Percentiles rank a stretch among this genome's conserved stretches.
Evolutionary conservation across 1,140 invertebrate species (phyloP).

Genomic region (Pararge aegeria): DNA sequence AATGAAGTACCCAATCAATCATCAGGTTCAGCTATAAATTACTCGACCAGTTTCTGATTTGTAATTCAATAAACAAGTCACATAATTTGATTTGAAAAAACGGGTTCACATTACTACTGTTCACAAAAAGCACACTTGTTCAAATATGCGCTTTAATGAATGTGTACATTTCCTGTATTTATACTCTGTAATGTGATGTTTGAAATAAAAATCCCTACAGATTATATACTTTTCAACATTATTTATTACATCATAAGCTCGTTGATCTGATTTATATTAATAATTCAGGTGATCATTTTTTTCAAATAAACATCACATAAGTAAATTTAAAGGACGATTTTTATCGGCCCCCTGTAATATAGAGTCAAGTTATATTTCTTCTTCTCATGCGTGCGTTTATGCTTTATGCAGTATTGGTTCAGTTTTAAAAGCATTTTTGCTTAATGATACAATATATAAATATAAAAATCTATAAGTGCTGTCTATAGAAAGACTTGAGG

Average conservation of each 20-base stretch:
- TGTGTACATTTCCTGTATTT: constrained; percentile 12
- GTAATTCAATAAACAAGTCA: constrained; percentile 28
- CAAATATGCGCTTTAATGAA: constrained; percentile 15
- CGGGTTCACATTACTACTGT: constrained; percentile 1
- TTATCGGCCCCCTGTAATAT: too few relatives aligned
- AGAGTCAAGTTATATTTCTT: too few relatives aligned
- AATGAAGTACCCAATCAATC: constrained; percentile 20
- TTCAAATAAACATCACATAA: not conserved
- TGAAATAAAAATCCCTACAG: not conserved
- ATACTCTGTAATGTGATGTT: constrained; percentile 2
- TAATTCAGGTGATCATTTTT: too few relatives aligned
- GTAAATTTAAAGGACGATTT: too few relatives aligned
- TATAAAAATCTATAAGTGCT: too few relatives aligned
- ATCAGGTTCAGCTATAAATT: constrained; percentile 15
- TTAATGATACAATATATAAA: too few relatives aligned
- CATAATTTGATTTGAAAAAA: constrained; percentile 20
- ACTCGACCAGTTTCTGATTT: constrained; percentile 19
- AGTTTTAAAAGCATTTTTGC: too few relatives aligned
- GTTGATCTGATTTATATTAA: not conserved
- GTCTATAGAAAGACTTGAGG: too few relatives aligned
- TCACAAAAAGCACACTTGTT: constrained; percentile 23
- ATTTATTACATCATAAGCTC: not conserved
- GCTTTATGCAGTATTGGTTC: too few relatives aligned
- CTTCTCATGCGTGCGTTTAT: too few relatives aligned
- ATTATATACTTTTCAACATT: not conserved